A percentile compares a stretch with the other conserved stretches of the same genome.
These are phyloP conservation scores for Caerostris darwini DNA, from an alignment of 1,140 invertebrate genomes.

Conservation along the genomic window DNA sequence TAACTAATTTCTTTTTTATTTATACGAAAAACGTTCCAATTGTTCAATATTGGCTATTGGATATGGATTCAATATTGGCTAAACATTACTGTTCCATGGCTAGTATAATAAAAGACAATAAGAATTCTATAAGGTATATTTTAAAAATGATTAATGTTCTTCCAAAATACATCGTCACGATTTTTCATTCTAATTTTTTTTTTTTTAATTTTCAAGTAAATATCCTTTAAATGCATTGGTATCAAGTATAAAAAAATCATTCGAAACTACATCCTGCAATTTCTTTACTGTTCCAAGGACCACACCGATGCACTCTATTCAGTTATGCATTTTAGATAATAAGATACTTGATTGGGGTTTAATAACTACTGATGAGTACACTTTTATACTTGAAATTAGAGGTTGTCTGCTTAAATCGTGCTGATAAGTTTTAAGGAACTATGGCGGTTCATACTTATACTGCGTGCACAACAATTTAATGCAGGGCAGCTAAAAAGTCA, in stretches of 20 bases:
- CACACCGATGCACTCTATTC: neutral
- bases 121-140: neutral
- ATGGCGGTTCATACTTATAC: neutral
- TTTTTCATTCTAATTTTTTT: neutral
- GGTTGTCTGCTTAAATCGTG: neutral
- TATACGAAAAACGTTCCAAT: too few relatives aligned
- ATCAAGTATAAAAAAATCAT: neutral
- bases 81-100: too few relatives aligned
- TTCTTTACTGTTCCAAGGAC: neutral
- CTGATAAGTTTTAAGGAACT: neutral
- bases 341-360: neutral
- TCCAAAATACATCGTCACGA: neutral
- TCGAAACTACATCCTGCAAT: neutral
- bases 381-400: constrained; percentile 14
- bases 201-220: too few relatives aligned
- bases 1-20: too few relatives aligned
- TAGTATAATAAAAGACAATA: too few relatives aligned
- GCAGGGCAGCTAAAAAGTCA: neutral
- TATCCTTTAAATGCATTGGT: too few relatives aligned
- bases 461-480: neutral
- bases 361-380: constrained; percentile 9
- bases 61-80: too few relatives aligned
- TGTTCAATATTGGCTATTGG: too few relatives aligned
- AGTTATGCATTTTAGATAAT: neutral
- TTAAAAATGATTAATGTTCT: too few relatives aligned